phyloP scores from a whole-genome alignment of 1,140 invertebrate species.

The Platorchestia sp. region DNA sequence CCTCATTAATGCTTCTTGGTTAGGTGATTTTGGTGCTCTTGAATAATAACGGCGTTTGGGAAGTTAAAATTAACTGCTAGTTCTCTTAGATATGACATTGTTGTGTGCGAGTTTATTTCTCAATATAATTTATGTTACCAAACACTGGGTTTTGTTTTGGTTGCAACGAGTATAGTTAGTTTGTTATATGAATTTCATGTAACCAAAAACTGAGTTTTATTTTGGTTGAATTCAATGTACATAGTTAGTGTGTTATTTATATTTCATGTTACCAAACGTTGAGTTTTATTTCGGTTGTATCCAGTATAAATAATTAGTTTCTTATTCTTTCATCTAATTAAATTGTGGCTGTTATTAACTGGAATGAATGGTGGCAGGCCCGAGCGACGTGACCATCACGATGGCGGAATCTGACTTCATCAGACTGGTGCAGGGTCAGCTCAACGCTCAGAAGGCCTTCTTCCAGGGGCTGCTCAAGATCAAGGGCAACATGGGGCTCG shows the following conservation, averaged over 20 bases:
- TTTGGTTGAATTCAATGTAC: too few species aligned
- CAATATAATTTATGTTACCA: too few species aligned
- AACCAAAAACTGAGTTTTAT: too few species aligned
- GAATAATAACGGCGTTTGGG: background rate
- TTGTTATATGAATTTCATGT: too few species aligned
- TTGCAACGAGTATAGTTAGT: too few species aligned
- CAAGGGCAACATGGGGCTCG: constrained; percentile 95
- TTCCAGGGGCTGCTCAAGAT: constrained; percentile 97
- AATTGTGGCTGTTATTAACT: too few species aligned
- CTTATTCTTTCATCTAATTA: too few species aligned
- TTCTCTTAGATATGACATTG: too few species aligned
- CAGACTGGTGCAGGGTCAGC: constrained; percentile 88
- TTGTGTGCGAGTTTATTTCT: too few species aligned
- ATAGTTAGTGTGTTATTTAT: too few species aligned
- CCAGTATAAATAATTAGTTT: too few species aligned
- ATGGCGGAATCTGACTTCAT: constrained; percentile 88
- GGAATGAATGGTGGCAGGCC: constrained; percentile 74
- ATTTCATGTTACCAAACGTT: background rate
- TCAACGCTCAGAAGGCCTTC: constrained; percentile 96
- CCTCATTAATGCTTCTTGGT: background rate
- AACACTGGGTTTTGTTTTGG: background rate
- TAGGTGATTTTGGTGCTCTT: background rate
- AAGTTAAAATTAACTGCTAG: too few species aligned
- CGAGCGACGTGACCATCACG: constrained; percentile 92
- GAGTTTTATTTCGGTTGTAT: background rate